A percentile compares a stretch with the other conserved stretches of the same genome.
phyloP scores from a whole-genome alignment of 2,113 vertebrate species.

The Syngnathoides biaculeatus region DNA sequence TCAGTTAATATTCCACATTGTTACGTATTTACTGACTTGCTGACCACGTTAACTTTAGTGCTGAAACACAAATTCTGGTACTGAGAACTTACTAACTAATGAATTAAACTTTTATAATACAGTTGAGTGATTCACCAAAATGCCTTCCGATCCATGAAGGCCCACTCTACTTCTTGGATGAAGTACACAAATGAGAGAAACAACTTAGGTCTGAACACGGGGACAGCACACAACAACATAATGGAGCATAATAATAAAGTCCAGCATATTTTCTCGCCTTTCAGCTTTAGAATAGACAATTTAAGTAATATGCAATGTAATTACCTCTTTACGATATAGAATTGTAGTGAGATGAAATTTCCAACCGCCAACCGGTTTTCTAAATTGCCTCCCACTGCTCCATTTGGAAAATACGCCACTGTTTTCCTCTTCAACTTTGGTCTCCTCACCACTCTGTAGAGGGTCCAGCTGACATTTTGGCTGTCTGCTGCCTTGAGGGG shows the following conservation, averaged over 20 bases:
- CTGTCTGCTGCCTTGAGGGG: constrained; percentile 62
- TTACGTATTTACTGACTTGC: no score
- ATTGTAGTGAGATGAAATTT: no score
- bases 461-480: constrained; percentile 71
- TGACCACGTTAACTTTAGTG: no score
- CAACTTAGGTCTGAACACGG: not conserved
- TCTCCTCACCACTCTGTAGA: constrained; percentile 58
- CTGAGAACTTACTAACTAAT: no score
- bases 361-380: no score
- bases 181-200: not conserved
- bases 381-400: not conserved
- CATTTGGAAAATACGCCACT: no score
- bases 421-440: not conserved
- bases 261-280: not conserved
- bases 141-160: no score
- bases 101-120: no score
- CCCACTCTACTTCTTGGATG: not conserved
- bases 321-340: no score
- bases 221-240: not conserved
- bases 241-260: not conserved
- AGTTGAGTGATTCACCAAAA: no score
- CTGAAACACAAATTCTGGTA: no score
- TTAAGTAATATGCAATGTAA: not conserved
- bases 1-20: no score
- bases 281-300: not conserved